phyloP scores from a whole-genome alignment of 2,888 invertebrate species.

The Xestia ashworthii region DNA sequence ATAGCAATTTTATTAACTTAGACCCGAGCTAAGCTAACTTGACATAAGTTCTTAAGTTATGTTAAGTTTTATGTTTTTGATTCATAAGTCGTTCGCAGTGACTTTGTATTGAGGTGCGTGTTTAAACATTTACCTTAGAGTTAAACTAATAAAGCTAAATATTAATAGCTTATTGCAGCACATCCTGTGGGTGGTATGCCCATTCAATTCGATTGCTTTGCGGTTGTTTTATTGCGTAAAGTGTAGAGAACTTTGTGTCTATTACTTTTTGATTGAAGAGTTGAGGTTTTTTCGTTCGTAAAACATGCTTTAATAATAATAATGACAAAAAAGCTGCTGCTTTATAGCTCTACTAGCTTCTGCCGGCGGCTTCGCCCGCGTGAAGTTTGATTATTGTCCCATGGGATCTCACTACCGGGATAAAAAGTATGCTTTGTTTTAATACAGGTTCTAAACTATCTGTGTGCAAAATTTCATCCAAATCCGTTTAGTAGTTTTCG shows the following conservation, averaged over 20 bases:
- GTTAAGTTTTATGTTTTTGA: not conserved
- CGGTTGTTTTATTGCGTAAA: slow-evolving; percentile 4
- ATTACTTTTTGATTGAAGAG: not conserved
- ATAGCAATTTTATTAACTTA: not conserved
- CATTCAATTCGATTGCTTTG: slow-evolving; percentile 41
- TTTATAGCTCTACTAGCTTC: too few species aligned
- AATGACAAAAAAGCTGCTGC: not conserved
- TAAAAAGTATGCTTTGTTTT: too few species aligned
- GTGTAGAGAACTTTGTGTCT: not conserved
- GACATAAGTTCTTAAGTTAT: not conserved
- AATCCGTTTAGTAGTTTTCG: too few species aligned
- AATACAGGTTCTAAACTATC: too few species aligned
- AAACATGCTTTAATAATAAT: not conserved
- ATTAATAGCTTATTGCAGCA: slow-evolving; percentile 12
- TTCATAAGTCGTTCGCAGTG: not conserved
- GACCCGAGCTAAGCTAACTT: not conserved
- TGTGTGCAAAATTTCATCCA: too few species aligned
- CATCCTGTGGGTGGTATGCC: not conserved
- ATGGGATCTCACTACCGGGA: too few species aligned
- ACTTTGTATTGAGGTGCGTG: slow-evolving; percentile 10
- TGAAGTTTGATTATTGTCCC: too few species aligned
- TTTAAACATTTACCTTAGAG: not conserved
- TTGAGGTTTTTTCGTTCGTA: not conserved
- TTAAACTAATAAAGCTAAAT: not conserved
- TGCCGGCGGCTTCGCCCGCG: too few species aligned